These are phyloP conservation scores for Macaria liturata DNA, from an alignment of 2,888 invertebrate species.

Conservation along the genomic window DNA sequence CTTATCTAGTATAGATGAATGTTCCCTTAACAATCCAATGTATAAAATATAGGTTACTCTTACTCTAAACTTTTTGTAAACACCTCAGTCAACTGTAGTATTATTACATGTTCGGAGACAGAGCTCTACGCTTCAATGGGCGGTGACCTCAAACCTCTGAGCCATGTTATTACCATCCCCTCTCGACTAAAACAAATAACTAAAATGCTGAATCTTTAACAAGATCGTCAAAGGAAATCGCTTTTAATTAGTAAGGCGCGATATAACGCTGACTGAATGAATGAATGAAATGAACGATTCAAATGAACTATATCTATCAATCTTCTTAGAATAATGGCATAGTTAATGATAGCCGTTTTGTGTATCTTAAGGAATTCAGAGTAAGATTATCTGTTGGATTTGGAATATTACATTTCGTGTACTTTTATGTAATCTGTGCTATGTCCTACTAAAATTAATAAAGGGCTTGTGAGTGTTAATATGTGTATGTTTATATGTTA, in stretches of 20 bases:
- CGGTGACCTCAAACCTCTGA: neutral
- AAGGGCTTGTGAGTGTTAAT: too few relatives aligned
- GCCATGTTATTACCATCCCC: conserved; percentile 9
- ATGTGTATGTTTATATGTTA: too few relatives aligned
- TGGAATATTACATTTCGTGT: neutral
- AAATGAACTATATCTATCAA: conserved; percentile 7
- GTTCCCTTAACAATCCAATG: too few relatives aligned
- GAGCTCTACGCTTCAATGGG: neutral
- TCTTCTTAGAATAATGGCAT: neutral
- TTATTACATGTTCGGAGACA: too few relatives aligned
- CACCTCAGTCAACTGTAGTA: too few relatives aligned
- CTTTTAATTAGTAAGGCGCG: conserved; percentile 19
- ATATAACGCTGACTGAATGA: conserved; percentile 4
- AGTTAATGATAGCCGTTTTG: neutral
- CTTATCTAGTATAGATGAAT: too few relatives aligned
- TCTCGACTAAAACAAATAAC: conserved; percentile 21
- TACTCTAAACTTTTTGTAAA: too few relatives aligned
- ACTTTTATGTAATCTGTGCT: too few relatives aligned
- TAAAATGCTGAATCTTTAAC: conserved; percentile 19
- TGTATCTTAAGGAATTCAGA: conserved; percentile 1
- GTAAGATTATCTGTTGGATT: neutral
- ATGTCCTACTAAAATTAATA: too few relatives aligned
- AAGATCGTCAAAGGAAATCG: conserved; percentile 21
- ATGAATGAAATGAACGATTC: conserved; percentile 12
- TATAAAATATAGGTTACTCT: too few relatives aligned